Base-by-base conservation (phyloP, 2,888 invertebrate species). In the Blastobasis adustella region DNA sequence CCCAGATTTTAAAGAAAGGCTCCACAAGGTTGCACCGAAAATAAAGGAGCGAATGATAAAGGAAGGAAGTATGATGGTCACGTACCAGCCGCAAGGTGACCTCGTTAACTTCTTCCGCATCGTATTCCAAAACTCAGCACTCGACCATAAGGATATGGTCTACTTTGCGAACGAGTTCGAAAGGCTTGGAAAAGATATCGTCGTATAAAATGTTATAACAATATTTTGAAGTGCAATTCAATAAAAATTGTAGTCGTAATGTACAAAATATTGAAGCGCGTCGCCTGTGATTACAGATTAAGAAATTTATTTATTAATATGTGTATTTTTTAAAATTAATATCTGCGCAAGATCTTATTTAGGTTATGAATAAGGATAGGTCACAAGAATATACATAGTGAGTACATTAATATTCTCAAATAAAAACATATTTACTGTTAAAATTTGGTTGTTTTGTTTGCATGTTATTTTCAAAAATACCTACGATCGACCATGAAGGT, bases 1-100 rank as follows among this genome's bases (percentile, higher is more conserved):
- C 45, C 76, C 88, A 37, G 90, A 91, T 63, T 94, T 89, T 69
- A 89, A 90, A 60, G 90, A 92, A 59, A 90, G 90, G 66, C 76
- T 96, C 48, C 92, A 96, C 73, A 92, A 91, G 82, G 92, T 98
- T 45, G 98, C 98, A 0, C 98, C 98, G 0, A 93, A 93, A 79
- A 94, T 98, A 61, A 98, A 99, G 78, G 97, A 97, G 67, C 89
- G 92, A 52, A 99, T 99, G 98, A 97, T 98, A 91, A 94, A 95
- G 75, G 93, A 94, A 72, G 98, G 98, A 38, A 93, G 94, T 47
- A 97, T 98, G 93, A 96, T 99, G 94, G 94, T 98, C 58, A 98
- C 98, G 46, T 98, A 99, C 78, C 98, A 98, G 70, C 96, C 98
- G 0, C 91, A 96, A 60, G 92, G 93, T 51, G 89, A 92, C 49